Base-by-base conservation (phyloP, 2,888 invertebrate species). In the Diaphora mendica region DNA sequence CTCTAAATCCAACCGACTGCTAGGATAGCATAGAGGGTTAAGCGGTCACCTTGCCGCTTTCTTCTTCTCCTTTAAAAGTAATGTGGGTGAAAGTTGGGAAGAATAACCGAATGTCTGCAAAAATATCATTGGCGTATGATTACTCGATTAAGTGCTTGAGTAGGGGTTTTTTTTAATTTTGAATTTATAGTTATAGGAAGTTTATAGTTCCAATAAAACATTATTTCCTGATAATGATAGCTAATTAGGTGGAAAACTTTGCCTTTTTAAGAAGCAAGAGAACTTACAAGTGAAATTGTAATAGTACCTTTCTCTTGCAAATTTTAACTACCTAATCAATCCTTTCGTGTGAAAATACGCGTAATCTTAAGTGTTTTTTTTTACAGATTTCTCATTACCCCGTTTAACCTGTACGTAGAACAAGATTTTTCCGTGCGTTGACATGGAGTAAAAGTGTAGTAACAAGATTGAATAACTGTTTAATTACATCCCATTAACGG, bases 371-470 rank as follows among this genome's bases (percentile, higher is more conserved):
- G 74, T 76, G 76, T 77, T 69, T 33, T 73, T 17, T 68, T 62
- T 55, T 48, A 70, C 72, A 68, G 70, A 81, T 84, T 83, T 84
- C 84, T 66, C 73, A 75, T 73, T 76, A 64, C 73, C 75, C 35
- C 80, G 80, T 79, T 72, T 69, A 79, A 79, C 75, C 75, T 72
- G 77, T 69, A 71, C 71, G 76, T 66, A 70, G 70, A 78, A 77
- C 82, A 65, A 77, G 79, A 76, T 33, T 83, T 82, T 83, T 78
- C 82, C 72, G 70, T 69, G 71, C 74, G 39, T 72, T 82, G 78
- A 78, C 73, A 78, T 82, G 79, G 42, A 79, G 84, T 82, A 85
- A 84, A 85, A 84, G 85, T 85, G 77, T 82, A 80, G 77, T 70
- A 78, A 82, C 75, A 74, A 71, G 62, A 70, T 70, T n/a, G 62